These are phyloP conservation scores for Anarhynchus alexandrinus DNA, from an alignment of 2,113 vertebrate species.

Conservation along the genomic window DNA sequence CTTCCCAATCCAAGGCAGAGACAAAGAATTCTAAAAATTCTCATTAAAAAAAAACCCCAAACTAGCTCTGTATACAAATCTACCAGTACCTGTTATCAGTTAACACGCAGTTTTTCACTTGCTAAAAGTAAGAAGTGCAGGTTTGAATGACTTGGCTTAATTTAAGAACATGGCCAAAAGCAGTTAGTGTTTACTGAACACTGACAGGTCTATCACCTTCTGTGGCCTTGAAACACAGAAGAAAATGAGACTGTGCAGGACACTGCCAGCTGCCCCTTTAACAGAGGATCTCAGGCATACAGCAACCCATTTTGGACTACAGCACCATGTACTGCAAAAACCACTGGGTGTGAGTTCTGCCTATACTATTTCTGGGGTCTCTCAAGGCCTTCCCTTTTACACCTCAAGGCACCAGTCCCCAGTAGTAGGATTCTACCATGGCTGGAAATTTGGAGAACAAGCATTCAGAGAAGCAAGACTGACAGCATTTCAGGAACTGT, in stretches of 20 bases:
- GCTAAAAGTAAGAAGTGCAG: background rate
- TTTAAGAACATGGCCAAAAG: background rate
- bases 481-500: background rate
- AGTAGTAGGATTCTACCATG: background rate
- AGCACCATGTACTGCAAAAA: background rate
- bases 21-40: background rate
- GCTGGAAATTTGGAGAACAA: background rate
- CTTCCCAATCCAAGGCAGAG: background rate
- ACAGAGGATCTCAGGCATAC: background rate
- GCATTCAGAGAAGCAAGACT: background rate
- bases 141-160: background rate
- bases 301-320: background rate
- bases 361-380: background rate
- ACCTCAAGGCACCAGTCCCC: background rate
- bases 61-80: background rate
- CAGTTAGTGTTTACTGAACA: background rate
- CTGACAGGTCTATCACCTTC: background rate
- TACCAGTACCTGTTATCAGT: background rate
- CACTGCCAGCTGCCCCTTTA: background rate
- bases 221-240: background rate
- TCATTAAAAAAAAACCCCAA: background rate
- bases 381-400: background rate
- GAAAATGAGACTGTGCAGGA: fast-evolving
- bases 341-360: background rate
- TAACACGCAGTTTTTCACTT: background rate